These are phyloP conservation scores for Melanaphis sacchari DNA, from an alignment of 1,140 invertebrate species.

Conservation along the genomic window DNA sequence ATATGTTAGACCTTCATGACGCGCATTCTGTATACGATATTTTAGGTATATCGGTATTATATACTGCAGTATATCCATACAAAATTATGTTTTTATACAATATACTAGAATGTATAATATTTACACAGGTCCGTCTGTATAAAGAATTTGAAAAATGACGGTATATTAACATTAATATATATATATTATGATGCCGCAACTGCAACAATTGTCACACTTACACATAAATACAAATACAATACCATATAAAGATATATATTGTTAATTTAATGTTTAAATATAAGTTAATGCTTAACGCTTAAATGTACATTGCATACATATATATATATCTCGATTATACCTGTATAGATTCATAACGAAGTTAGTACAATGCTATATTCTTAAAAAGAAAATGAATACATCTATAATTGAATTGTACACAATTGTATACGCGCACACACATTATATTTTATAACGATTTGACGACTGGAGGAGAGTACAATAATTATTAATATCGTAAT, in stretches of 20 bases:
- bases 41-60: neutral
- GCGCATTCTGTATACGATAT: neutral
- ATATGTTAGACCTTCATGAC: neutral
- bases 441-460: neutral
- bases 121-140: neutral
- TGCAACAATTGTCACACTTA: neutral
- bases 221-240: neutral
- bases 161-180: neutral
- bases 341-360: neutral
- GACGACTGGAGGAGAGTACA: neutral
- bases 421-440: neutral
- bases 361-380: neutral
- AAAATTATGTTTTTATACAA: neutral
- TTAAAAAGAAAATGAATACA: neutral
- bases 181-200: neutral
- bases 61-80: neutral
- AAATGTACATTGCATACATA: neutral
- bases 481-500: neutral
- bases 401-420: neutral
- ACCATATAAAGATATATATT: neutral
- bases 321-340: neutral
- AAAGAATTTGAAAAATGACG: neutral
- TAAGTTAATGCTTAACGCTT: neutral
- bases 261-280: neutral
- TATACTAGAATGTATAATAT: neutral